Base-by-base conservation (phyloP, 2,797 vertebrate genomes). In the Enteromius unitaeniatus region DNA sequence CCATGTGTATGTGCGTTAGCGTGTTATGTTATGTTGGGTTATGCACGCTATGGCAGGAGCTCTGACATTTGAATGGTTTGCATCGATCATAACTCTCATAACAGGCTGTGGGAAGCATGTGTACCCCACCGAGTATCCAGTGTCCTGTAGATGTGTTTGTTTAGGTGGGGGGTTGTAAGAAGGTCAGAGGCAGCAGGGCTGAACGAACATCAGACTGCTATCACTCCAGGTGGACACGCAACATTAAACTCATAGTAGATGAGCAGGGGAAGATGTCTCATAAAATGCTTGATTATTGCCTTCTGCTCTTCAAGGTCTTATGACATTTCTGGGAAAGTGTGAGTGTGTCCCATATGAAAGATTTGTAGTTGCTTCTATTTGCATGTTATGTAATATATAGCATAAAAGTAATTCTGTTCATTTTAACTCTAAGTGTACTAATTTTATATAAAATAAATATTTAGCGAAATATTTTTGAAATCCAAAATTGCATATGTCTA, bases 51-150 rank as follows among this genome's bases (percentile, higher is more conserved):
- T 84, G n/a, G 45, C 40, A 70, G 65, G 45, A 49, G 40, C 55
- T 70, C 76, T 84, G 82, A 78, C 79, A 79, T 84, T 79, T 88
- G 31, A 85, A 68, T 80, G 62, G 67, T 86, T 62, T 62, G 15
- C 19, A 85, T 68, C 34, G 58, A 83, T 85, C 82, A 65, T 42
- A 10, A 19, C 42, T 78, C 77, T 84, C 49, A 53, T 68, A 70
- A 28, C 3, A 19, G n/a, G 26, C 64, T 62, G 23, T 67, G 19
- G 75, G 67, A 78, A 62, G 62, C 65, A 2, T 2, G 31, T 69
- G 51, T 58, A 67, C 40, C 74, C 81, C 13, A 47, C 73, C 5
- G 78, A 84, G 73, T 51, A 86, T 68, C 17, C 49, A 34, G 55
- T 53, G 47, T 76, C 58, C 58, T 79, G 28, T 5, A 68, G 45